Evolutionary conservation across 2,797 vertebrate genomes (phyloP), one percentile per base, ranked within the genome.

Genomic region (Pagetopsis macropterus): DNA sequence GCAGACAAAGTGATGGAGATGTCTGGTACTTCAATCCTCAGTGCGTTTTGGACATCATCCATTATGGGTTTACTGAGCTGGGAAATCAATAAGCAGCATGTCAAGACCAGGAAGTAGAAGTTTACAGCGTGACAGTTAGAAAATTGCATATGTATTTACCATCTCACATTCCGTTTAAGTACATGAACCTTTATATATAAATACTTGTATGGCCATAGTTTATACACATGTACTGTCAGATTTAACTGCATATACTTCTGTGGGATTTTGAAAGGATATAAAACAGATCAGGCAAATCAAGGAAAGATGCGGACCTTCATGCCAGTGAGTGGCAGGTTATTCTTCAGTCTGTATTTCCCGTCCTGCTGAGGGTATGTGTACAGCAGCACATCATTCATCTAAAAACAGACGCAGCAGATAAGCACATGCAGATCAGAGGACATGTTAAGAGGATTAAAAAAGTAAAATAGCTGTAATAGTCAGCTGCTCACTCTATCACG

Each of bases 351-450:
- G 90, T 98, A 99, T 92, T 97, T 99, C 41, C 98, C 97, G 10
- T 98, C 96, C 90, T 98, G 98, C 91, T 98, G 96, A 54, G 98
- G 97, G 82, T 95, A 97, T 0, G 98, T 99, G 87, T 99, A 99
- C 21, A 99, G 94, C 79, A 99, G 92, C 77, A 98, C 90, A 19
- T 99, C 98, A 37, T 95, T 99, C 97, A 99, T 99, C 98, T 99
- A 77, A 46, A 19, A 85, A 76, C 41, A 88, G 8, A 78, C 21
- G 79, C 3, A 81, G 10, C 33, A 9, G 8, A 37, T 9, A 37
- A 37, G 33, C 33, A 37, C 6, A 9, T 37, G 7, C 7, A 46
- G 17, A 49, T 16, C 21, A 69, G 17, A 19, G 16, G 33, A 21
- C 5, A 50, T 11, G 14, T n/a, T 59, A 1, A 52, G 9, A 63